Evolutionary conservation across 1,140 invertebrate genomes (phyloP).

Genomic region (Eurosta solidaginis): DNA sequence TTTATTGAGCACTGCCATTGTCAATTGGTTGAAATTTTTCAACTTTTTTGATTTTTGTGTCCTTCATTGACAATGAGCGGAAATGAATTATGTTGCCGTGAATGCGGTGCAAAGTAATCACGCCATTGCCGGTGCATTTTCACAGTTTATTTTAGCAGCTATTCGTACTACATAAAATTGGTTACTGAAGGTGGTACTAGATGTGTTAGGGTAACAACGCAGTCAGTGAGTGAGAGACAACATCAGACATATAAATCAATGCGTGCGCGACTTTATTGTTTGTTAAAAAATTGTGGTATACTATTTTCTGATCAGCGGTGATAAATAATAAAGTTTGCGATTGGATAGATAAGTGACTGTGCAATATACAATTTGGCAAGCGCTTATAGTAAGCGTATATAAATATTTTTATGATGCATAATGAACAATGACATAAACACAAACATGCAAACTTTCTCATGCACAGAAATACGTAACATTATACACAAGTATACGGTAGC

Average conservation of each 20-base stretch:
- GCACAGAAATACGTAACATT: neutral
- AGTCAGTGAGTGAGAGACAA: no score
- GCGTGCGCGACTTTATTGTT: conserved; percentile 26
- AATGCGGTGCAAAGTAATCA: conserved; percentile 8
- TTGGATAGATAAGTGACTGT: conserved; percentile 21
- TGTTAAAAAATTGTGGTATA: conserved; percentile 29
- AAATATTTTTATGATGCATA: conserved; percentile 21
- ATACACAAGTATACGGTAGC: neutral
- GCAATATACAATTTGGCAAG: conserved; percentile 24
- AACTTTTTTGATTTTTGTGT: conserved; percentile 26
- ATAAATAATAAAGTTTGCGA: conserved; percentile 30
- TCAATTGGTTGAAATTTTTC: conserved; percentile 8
- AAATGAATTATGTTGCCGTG: conserved; percentile 37
- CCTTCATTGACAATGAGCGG: conserved; percentile 36
- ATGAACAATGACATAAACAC: neutral
- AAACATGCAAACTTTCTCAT: no score
- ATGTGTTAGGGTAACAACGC: neutral
- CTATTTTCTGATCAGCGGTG: conserved; percentile 27
- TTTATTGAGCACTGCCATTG: conserved; percentile 14
- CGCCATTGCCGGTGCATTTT: neutral
- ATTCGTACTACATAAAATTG: no score
- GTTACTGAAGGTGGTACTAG: no score
- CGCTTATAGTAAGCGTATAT: conserved; percentile 7
- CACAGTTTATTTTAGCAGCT: conserved; percentile 5
- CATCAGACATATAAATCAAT: conserved; percentile 28